A percentile compares a stretch with the other conserved stretches of the same genome.
Evolutionary conservation across 1,140 invertebrate genomes (phyloP).

Genomic region (Ips nitidus): DNA sequence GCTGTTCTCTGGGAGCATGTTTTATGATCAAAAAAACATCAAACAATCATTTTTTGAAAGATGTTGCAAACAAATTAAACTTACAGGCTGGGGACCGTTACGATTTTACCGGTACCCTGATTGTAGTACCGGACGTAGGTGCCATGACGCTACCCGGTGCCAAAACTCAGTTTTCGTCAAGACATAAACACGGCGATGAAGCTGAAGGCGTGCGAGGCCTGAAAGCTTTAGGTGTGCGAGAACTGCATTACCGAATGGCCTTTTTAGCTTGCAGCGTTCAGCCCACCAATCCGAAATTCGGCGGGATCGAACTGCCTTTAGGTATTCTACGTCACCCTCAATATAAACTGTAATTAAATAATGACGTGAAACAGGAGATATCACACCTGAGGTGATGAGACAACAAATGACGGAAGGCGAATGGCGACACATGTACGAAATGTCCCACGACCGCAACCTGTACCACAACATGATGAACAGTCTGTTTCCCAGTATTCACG

Average conservation of each 20-base stretch:
- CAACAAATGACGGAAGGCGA: conserved; percentile 94
- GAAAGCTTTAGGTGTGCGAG: conserved; percentile 89
- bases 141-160: conserved; percentile 83
- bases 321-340: conserved; percentile 56
- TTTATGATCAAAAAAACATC: neutral
- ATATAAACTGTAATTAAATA: conserved; percentile 2
- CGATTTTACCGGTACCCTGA: conserved; percentile 96
- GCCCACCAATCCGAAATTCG: conserved; percentile 81
- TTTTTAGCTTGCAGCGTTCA: conserved; percentile 93
- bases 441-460: conserved; percentile 92
- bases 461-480: conserved; percentile 91
- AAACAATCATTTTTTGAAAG: neutral
- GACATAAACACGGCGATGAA: conserved; percentile 72
- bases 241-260: conserved; percentile 93
- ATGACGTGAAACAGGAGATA: conserved; percentile 66
- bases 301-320: conserved; percentile 72
- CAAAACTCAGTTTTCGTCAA: conserved; percentile 76
- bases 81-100: conserved; percentile 73
- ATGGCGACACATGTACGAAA: conserved; percentile 95
- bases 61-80: neutral
- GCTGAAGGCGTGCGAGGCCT: conserved; percentile 86
- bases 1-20: too few species aligned
- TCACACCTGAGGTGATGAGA: conserved; percentile 89
- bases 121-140: conserved; percentile 96
- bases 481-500: conserved; percentile 96